A percentile compares a stretch with the other conserved stretches of the same genome.
Conservation (phyloP, 2,113 vertebrate genomes). For the Microtus pennsylvanicus region DNA sequence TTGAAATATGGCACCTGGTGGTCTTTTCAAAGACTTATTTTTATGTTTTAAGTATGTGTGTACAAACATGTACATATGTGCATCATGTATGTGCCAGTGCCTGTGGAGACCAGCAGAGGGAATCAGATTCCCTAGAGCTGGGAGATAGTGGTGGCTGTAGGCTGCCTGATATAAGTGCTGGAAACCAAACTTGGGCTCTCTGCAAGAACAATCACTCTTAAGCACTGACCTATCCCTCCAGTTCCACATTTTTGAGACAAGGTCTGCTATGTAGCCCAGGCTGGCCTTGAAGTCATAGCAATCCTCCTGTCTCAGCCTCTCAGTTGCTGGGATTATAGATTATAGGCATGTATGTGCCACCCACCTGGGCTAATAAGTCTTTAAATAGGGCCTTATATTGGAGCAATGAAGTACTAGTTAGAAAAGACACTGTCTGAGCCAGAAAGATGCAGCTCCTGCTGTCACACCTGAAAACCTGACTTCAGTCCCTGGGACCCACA, state of each 20-base stretch:
- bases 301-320: neutral
- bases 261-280: neutral
- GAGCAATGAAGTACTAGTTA: neutral
- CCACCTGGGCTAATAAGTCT: neutral
- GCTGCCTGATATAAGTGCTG: neutral
- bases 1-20: neutral
- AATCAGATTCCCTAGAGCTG: neutral
- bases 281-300: neutral
- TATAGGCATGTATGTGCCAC: neutral
- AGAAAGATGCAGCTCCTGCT: neutral
- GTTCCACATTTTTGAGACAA: neutral
- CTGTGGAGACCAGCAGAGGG: neutral
- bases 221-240: neutral
- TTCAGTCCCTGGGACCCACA: neutral
- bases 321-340: neutral
- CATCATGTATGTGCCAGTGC: neutral
- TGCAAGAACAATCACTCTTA: neutral
- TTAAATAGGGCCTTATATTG: neutral
- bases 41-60: neutral
- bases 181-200: neutral
- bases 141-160: neutral
- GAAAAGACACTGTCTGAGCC: conserved; percentile 2
- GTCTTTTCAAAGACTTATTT: neutral
- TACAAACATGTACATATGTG: neutral
- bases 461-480: neutral